phyloP scores from a whole-genome alignment of 2,113 vertebrate species.

The Edolisoma coerulescens region DNA sequence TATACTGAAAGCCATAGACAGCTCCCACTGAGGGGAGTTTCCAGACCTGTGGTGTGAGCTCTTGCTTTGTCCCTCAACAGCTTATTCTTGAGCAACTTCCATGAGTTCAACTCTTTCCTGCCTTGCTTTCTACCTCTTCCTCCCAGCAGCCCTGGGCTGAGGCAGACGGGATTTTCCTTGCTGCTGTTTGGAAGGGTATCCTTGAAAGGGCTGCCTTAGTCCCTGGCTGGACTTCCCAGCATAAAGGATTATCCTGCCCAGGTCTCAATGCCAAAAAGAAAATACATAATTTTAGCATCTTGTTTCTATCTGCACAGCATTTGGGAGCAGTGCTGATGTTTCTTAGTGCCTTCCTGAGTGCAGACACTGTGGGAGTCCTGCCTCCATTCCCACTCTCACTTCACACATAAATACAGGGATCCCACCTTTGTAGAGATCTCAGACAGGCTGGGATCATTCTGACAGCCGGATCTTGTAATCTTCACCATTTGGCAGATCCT shows the following conservation, averaged over 20 bases:
- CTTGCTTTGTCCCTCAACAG: neutral
- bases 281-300: neutral
- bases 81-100: neutral
- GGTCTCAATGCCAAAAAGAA: neutral
- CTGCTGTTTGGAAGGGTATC: neutral
- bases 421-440: neutral
- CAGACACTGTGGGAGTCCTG: neutral
- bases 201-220: neutral
- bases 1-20: neutral
- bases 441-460: neutral
- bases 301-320: neutral
- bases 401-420: neutral
- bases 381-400: neutral
- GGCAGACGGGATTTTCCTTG: neutral
- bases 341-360: neutral
- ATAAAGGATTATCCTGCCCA: neutral
- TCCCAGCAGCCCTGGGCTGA: neutral
- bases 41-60: neutral
- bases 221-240: neutral
- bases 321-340: neutral
- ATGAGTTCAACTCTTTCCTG: neutral
- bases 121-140: neutral
- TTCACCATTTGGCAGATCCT: neutral
- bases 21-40: fast-evolving
- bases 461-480: neutral